Evolutionary conservation across 1,140 invertebrate genomes (phyloP), one percentile per base, ranked within the genome.

Genomic region (Mactra quadrangularis): DNA sequence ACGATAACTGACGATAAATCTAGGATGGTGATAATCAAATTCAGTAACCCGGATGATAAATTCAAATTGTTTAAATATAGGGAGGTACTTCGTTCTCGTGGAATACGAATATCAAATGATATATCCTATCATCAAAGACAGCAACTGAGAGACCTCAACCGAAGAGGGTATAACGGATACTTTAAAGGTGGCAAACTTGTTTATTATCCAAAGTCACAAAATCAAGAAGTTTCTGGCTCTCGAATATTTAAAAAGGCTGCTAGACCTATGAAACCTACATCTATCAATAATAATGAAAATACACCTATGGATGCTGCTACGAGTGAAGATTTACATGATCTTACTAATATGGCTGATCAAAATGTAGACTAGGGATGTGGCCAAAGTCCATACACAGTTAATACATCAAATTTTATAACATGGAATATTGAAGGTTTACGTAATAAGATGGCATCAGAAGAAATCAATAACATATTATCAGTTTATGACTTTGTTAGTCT

Each of bases 21-120:
- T 53, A 53, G 50, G 25, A 53, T 53, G 50, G 6, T 53, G 4
- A 53, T 53, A 9, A 22, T 53, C 25, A 17, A 53, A 22, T 53
- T 53, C 25, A 22, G 17, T 3, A 53, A 53, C 19, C 19, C 6
- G 4, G 50, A 71, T 29, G 45, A 71, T 53, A 71, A 53, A 33
- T 71, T 71, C 53, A 50, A 53, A 27, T n/a, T 53, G 17, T 71
- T 71, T 50, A 71, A 71, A 27, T 53, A 17, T 47, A 22, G 68
- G 29, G 68, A 71, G 19, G 47, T 29, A 9, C 29, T 71, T 17
- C 22, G 68, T 15, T 13, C 17, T 3, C 50, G 31, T 6, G 68
- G 68, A 15, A 52, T 71, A 17, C 7, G 68, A 9, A 3, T 71
- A 13, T 71, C 68, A 31, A 71, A 71, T 71, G 68, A 71, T 27